Evolutionary conservation across 2,888 invertebrate genomes (phyloP).

Genomic region (Diaperis boleti): DNA sequence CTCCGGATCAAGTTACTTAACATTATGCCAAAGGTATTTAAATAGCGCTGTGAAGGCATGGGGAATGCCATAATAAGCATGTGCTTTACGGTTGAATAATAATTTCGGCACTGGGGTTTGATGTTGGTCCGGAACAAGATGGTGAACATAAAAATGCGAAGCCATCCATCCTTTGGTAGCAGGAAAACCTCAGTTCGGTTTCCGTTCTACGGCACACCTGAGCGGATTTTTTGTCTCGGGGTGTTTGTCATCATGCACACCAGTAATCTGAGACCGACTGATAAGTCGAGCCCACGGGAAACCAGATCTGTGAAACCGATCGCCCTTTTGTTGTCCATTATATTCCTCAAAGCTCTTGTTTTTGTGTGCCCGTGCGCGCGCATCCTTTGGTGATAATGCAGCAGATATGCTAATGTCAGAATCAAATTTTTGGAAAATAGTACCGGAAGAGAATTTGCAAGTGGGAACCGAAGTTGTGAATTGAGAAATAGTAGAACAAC

Average conservation of each 20-base stretch:
- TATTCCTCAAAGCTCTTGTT: too few relatives aligned
- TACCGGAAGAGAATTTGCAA: too few relatives aligned
- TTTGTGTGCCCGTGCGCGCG: too few relatives aligned
- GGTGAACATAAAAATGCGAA: background rate
- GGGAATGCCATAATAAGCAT: background rate
- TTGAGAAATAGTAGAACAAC: too few relatives aligned
- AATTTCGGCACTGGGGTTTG: background rate
- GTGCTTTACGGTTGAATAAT: background rate
- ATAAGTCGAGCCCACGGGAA: constrained; percentile 18
- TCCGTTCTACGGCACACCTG: constrained; percentile 36
- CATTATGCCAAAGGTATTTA: background rate
- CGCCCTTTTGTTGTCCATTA: constrained; percentile 3
- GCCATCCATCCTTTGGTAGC: background rate
- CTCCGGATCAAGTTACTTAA: background rate
- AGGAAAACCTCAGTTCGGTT: constrained; percentile 25
- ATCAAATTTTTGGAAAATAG: too few relatives aligned
- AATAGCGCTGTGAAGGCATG: background rate
- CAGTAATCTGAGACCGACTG: constrained; percentile 19
- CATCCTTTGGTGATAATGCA: too few relatives aligned
- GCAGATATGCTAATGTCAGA: too few relatives aligned
- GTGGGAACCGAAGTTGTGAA: too few relatives aligned
- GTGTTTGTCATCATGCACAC: constrained; percentile 9
- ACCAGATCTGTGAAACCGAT: constrained; percentile 29
- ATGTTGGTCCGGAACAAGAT: background rate
- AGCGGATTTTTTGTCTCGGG: constrained; percentile 37